Conservation (phyloP, 2,113 vertebrate species). For the Myiozetetes cayanensis region DNA sequence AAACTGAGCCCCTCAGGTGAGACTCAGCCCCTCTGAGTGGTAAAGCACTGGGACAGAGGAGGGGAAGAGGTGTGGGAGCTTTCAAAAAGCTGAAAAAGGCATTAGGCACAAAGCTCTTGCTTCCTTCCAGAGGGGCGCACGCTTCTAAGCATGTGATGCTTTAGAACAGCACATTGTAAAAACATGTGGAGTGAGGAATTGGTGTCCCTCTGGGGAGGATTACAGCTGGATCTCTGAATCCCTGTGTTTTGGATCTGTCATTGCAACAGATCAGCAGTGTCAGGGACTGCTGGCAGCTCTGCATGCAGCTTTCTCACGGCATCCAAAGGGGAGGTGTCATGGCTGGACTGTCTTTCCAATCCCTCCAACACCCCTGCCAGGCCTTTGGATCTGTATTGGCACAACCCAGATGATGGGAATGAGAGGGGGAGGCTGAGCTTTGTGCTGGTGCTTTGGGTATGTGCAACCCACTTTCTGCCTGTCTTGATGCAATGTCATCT, state of each 20-base stretch:
- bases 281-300: background rate
- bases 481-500: background rate
- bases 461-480: background rate
- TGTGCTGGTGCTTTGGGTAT: background rate
- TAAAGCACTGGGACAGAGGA: background rate
- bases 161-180: background rate
- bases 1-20: background rate
- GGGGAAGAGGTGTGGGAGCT: background rate
- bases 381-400: background rate
- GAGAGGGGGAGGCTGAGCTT: background rate
- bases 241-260: fast-evolving
- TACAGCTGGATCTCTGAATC: background rate
- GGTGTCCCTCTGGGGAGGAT: background rate
- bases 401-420: background rate
- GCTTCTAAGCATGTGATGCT: background rate
- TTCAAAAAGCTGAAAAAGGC: background rate
- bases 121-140: background rate
- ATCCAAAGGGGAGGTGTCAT: background rate
- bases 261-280: background rate
- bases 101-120: background rate
- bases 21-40: background rate
- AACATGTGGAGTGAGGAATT: background rate
- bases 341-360: background rate
- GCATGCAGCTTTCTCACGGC: background rate
- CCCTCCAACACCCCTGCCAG: background rate